Percentiles rank a stretch among this genome's conserved stretches.
These are phyloP conservation scores for Amorpha juglandis DNA, from an alignment of 2,888 invertebrate species.

Conservation along the genomic window DNA sequence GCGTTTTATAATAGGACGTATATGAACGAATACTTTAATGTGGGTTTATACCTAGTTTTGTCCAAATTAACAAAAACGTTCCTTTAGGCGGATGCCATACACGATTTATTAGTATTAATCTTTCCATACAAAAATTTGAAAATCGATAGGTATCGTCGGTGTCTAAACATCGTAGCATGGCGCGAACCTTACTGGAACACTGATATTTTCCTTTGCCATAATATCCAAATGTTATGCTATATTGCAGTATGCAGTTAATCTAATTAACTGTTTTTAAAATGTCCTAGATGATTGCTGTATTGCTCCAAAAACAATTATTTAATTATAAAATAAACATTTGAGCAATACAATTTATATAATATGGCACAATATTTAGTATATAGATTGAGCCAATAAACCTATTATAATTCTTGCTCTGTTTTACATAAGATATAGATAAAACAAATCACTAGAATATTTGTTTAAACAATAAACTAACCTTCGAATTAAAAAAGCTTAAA, in stretches of 20 bases:
- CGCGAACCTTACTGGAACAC: too few species aligned
- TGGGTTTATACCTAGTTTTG: background rate
- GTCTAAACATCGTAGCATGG: too few species aligned
- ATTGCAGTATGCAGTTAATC: background rate
- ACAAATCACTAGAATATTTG: background rate
- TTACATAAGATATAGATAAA: background rate
- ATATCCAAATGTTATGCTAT: too few species aligned
- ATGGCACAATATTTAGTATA: slow-evolving; percentile 5
- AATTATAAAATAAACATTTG: slow-evolving; percentile 4
- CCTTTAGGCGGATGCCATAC: background rate
- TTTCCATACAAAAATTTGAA: too few species aligned
- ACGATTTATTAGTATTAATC: too few species aligned
- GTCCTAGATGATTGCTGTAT: background rate
- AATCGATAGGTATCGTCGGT: too few species aligned
- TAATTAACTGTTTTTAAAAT: background rate
- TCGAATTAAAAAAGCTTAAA: background rate
- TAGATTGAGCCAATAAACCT: background rate
- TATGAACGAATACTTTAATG: background rate
- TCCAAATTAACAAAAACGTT: background rate
- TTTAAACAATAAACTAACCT: background rate
- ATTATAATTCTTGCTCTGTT: background rate
- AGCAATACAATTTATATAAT: slow-evolving; percentile 17
- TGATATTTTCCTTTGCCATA: too few species aligned
- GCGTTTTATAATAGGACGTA: slow-evolving; percentile 3
- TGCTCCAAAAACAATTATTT: background rate